These are phyloP conservation scores for Ditylenchus weischeri DNA, from an alignment of 2,888 invertebrate species.

Conservation along the genomic window DNA sequence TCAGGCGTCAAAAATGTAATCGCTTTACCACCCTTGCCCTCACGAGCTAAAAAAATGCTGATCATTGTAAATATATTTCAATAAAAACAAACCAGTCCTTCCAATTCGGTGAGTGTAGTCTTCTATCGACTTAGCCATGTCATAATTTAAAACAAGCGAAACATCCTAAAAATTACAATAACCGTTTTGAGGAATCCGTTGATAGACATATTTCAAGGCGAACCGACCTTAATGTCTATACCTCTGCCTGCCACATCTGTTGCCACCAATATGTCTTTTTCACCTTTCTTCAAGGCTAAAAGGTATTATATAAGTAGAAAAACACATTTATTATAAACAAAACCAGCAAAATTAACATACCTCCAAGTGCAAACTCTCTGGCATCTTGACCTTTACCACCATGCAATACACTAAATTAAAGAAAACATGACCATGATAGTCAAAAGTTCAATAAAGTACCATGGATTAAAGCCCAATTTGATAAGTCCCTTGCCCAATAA, in stretches of 20 bases:
- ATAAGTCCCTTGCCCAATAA: constrained; percentile 92
- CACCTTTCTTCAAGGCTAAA: constrained; percentile 81
- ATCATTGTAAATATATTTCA: neutral
- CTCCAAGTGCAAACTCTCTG: constrained; percentile 90
- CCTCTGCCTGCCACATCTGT: constrained; percentile 99
- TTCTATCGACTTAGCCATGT: constrained; percentile 99
- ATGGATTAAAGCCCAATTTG: constrained; percentile 88
- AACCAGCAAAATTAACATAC: too few species aligned
- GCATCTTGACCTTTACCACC: constrained; percentile 96
- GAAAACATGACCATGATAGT: too few species aligned
- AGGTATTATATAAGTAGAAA: too few species aligned
- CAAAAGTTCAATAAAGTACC: too few species aligned
- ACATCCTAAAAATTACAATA: constrained; percentile 69
- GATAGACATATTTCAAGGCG: too few species aligned
- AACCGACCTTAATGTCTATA: constrained; percentile 83
- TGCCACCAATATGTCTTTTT: constrained; percentile 95
- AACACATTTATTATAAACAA: too few species aligned
- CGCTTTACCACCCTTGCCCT: constrained; percentile 93
- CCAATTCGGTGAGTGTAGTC: constrained; percentile 81
- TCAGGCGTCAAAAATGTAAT: constrained; percentile 95
- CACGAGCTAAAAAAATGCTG: constrained; percentile 71
- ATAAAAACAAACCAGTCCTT: constrained; percentile 73
- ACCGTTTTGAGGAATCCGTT: too few species aligned
- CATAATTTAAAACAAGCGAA: constrained; percentile 96
- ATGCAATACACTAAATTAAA: constrained; percentile 76